Evolutionary conservation across 2,888 invertebrate species (phyloP), one percentile per base, ranked within the genome.

Genomic region (Xestia c-nigrum): DNA sequence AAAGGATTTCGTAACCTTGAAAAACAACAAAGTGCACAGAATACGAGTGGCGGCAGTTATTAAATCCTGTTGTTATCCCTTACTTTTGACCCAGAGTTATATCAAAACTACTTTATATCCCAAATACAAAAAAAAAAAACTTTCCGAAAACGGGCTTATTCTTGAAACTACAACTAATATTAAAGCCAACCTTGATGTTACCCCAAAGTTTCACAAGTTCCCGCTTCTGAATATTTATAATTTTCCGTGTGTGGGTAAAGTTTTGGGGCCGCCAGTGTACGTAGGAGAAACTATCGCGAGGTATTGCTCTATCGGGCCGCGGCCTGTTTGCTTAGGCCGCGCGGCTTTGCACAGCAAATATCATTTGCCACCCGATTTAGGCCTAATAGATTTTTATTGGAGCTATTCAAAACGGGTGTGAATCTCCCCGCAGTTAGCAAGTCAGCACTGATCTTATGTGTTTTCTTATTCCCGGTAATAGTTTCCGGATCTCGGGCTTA

Each of bases 281-380:
- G 74, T 69, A 83, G 74, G 81, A 86, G 89, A 87, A 91, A 90
- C 90, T 90, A 89, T 86, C 77, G 88, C 87, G 84, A 90, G 87
- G 88, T 90, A 92, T 90, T 90, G 89, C 92, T 92, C 92, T 89
- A 91, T 92, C 84, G 90, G 89, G 90, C 84, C 75, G 76, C 80
- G 79, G 72, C 65, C 59, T 93, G 94, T 94, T 94, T 92, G 89
- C 86, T 90, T 93, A 93, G 94, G 94, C 88, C 87, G 88, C 83
- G 76, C 64, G 73, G 82, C 88, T 90, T 90, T 87, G 89, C 91
- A 90, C 78, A 79, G 90, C 91, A 93, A 93, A 94, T 91, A 94
- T 93, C 91, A 93, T 93, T 92, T 91, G 90, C 92, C 82, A 85
- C 88, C 90, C 89, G 87, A 91, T 90, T 89, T 89, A 84, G 75